Evolutionary conservation across 1,140 invertebrate species (phyloP).

Genomic region (Periplaneta americana): DNA sequence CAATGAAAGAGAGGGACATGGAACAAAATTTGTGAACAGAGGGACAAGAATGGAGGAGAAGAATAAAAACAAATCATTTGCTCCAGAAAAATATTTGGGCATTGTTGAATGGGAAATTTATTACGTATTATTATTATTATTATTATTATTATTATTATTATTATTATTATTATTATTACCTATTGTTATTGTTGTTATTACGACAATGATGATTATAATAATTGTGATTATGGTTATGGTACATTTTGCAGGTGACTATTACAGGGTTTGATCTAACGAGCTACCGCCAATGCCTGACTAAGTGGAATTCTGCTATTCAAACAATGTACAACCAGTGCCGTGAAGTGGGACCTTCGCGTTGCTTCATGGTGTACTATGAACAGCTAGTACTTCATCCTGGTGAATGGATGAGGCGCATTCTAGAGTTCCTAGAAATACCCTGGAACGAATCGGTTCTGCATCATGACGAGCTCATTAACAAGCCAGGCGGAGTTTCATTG

Average conservation of each 20-base stretch:
- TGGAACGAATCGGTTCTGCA: slow-evolving; percentile 96
- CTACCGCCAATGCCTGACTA: slow-evolving; percentile 88
- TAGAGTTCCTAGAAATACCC: slow-evolving; percentile 85
- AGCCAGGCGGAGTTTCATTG: slow-evolving; percentile 85
- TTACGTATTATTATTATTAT: no score
- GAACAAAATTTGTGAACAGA: no score
- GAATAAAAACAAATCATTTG: no score
- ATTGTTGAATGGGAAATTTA: no score
- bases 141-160: no score
- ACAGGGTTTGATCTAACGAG: slow-evolving; percentile 93
- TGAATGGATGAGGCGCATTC: slow-evolving; percentile 82
- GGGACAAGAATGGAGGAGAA: no score
- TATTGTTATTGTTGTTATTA: no score
- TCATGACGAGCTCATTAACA: slow-evolving; percentile 96
- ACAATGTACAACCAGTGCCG: slow-evolving; percentile 93
- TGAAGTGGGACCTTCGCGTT: slow-evolving; percentile 74
- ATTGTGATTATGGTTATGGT: no score
- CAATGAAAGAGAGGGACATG: no score
- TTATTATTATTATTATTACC: no score
- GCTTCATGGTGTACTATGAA: slow-evolving; percentile 93
- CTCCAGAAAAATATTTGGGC: no score
- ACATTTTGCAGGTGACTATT: slow-evolving; percentile 82
- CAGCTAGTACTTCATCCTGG: slow-evolving; percentile 92
- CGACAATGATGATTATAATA: no score
- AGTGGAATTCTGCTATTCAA: slow-evolving; percentile 94